Evolutionary conservation across 2,797 vertebrate genomes (phyloP), one percentile per base, ranked within the genome.

Genomic region (Percopsis omiscomaycus): DNA sequence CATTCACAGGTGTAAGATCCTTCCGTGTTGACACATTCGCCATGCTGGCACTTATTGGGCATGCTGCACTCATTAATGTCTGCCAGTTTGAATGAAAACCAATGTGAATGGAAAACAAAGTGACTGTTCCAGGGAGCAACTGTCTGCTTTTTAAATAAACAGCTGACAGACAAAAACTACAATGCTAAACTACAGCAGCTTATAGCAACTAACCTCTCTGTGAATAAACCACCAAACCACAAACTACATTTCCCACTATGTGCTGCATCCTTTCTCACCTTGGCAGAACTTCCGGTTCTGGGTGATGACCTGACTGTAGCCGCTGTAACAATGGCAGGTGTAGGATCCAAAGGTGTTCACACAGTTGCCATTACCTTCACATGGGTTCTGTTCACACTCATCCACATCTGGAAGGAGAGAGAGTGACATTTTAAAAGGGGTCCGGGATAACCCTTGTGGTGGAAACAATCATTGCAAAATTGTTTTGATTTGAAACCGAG

Each of bases 1-100:
- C 95, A 98, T 82, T 95, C 89, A 72, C 96, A 98, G 82, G 57
- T 90, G 87, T 95, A 97, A 3, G 95, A 96, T 49, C 96, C 95
- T 0, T 93, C 94, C 0, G 92, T 95, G 91, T 97, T 98, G 88
- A 94, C 79, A 76, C 96, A 97, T 2, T 28, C 82, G 5, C 94
- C 94, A 22, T 90, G 87, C 37, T 48, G 87, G 84, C 96, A 98
- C 74, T 90, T 82, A 57, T 83, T 93, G 49, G 92, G 90, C 85
- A 94, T 93, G 77, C 91, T 91, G 88, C 95, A 97, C 77, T 97
- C 95, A 2, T 97, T 92, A 78, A 88, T 81, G 82, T 98, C 95
- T 98, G 89, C 60, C 66, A 79, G 62, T 58, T 78, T 67, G 61
- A 81, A 84, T 50, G 68, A 83, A 74, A 86, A 84, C 60, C 79